Conservation (phyloP, 2,113 vertebrate genomes). For the Carettochelys insculpta region DNA sequence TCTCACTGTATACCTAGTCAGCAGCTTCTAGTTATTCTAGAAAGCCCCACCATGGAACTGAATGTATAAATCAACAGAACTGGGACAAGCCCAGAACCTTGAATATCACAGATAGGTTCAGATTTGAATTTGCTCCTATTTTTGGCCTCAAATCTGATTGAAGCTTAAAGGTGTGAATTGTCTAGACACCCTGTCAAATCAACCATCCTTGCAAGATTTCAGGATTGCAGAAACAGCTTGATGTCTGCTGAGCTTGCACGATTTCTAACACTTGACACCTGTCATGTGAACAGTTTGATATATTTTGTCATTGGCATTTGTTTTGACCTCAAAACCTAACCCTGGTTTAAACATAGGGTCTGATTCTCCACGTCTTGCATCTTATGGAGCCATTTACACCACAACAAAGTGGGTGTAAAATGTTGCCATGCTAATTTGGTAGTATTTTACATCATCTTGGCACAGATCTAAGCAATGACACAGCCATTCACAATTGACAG, state of each 20-base stretch:
- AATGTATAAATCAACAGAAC: neutral
- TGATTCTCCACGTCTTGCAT: neutral
- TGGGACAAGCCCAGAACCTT: neutral
- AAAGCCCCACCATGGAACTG: accelerated
- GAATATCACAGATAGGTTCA: neutral
- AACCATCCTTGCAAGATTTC: neutral
- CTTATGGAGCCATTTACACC: neutral
- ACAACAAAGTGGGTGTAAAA: neutral
- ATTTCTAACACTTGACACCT: neutral
- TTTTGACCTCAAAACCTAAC: neutral
- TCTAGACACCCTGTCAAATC: neutral
- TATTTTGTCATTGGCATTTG: neutral
- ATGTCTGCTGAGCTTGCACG: neutral
- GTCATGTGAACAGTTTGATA: neutral
- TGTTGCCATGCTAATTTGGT: neutral
- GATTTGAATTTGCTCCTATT: neutral
- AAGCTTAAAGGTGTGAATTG: constrained; percentile 19
- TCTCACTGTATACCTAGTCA: accelerated
- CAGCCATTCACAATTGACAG: accelerated
- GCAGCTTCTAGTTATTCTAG: accelerated
- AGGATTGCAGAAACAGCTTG: neutral
- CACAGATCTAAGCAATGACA: neutral
- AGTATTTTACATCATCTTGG: neutral
- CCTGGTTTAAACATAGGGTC: neutral
- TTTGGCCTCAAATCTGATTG: neutral